Evolutionary conservation across 2,888 invertebrate species (phyloP).

Genomic region (Chrysomela aeneicollis): DNA sequence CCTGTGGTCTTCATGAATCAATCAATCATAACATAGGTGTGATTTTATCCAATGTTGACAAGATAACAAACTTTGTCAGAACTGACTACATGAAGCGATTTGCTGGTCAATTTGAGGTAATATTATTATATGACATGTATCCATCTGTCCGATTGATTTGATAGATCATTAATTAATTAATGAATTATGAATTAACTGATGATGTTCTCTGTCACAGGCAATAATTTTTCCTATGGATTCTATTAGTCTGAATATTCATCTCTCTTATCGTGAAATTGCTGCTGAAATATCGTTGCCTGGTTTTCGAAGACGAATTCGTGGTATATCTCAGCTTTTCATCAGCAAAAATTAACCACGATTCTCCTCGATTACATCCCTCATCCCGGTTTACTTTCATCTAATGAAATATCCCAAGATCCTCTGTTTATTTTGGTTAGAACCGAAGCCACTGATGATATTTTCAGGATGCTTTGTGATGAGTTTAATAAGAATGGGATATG

Average conservation of each 20-base stretch:
- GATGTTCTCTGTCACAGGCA: too few relatives aligned
- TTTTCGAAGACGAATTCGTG: not conserved
- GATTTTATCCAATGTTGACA: too few relatives aligned
- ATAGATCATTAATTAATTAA: too few relatives aligned
- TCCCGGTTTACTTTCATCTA: not conserved
- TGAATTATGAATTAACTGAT: too few relatives aligned
- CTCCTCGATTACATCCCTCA: not conserved
- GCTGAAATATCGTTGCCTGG: not conserved
- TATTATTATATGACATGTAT: too few relatives aligned
- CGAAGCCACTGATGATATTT: not conserved
- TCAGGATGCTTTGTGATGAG: not conserved
- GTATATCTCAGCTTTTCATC: constrained; percentile 3
- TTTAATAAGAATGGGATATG: too few relatives aligned
- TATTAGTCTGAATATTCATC: not conserved
- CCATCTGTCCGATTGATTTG: too few relatives aligned
- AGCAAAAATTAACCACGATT: constrained; percentile 7
- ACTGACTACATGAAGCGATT: too few relatives aligned
- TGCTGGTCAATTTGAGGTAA: too few relatives aligned
- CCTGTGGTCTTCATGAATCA: too few relatives aligned
- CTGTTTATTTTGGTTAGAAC: not conserved
- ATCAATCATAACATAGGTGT: too few relatives aligned
- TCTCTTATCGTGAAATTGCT: not conserved
- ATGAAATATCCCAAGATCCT: not conserved
- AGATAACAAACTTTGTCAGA: too few relatives aligned
- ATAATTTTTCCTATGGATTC: not conserved